A percentile compares a stretch with the other conserved stretches of the same genome.
phyloP scores from a whole-genome alignment of 2,888 invertebrate genomes.

The Oscheius sp. region DNA sequence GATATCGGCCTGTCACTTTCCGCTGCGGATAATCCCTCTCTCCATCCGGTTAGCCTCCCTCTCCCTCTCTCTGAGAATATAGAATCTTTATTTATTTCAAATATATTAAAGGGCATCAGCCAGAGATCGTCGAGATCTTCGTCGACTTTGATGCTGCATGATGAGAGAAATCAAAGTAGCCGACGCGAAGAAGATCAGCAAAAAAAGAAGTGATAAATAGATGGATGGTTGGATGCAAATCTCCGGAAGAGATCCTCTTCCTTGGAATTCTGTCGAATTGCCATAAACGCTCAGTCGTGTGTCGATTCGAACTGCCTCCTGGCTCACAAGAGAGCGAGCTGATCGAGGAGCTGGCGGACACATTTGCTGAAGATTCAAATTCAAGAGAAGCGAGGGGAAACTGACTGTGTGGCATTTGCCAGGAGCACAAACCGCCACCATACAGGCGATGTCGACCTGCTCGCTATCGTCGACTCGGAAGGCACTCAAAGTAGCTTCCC shows the following conservation, averaged over 20 bases:
- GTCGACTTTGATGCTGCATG: not conserved
- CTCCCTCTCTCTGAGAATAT: not conserved
- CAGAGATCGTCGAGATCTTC: not conserved
- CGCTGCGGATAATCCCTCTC: not conserved
- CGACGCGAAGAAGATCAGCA: constrained; percentile 18
- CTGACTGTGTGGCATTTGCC: constrained; percentile 12
- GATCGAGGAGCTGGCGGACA: constrained; percentile 28
- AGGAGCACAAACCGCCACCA: constrained; percentile 40
- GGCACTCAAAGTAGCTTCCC: constrained; percentile 66
- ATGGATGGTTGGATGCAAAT: constrained; percentile 29
- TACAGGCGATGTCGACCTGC: constrained; percentile 53
- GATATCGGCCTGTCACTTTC: constrained; percentile 4
- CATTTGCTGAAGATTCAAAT: constrained; percentile 5
- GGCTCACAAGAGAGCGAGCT: constrained; percentile 18
- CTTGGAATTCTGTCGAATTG: not conserved
- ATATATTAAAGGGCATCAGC: constrained; percentile 12
- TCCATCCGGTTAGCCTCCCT: not conserved
- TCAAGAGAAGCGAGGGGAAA: not conserved
- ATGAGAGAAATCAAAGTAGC: constrained; percentile 7
- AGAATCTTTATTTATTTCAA: constrained; percentile 13
- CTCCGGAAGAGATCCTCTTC: not conserved
- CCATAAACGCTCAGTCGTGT: constrained; percentile 24
- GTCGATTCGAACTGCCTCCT: constrained; percentile 24
- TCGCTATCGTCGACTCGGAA: constrained; percentile 68
- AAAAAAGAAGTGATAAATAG: constrained; percentile 11